Percentiles rank a stretch among this genome's conserved stretches.
These are phyloP conservation scores for Brachypodius melanocephalos DNA, from an alignment of 2,113 vertebrate genomes.

Conservation along the genomic window DNA sequence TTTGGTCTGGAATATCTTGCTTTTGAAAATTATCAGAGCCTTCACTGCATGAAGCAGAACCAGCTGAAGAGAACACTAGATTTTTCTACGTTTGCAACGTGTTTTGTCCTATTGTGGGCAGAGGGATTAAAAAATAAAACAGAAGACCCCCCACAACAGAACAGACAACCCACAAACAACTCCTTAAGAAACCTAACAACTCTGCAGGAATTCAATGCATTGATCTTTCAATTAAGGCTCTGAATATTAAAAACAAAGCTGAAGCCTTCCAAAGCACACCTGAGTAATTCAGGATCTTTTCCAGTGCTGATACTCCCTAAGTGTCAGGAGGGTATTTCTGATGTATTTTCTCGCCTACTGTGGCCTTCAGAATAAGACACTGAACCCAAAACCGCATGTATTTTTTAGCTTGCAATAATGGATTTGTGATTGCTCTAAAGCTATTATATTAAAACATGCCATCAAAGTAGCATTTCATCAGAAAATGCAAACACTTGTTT, in stretches of 20 bases:
- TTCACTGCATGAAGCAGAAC: neutral
- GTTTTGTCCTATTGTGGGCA: neutral
- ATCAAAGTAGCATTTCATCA: neutral
- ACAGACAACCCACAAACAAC: neutral
- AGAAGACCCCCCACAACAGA: neutral
- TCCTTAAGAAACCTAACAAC: neutral
- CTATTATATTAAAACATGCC: neutral
- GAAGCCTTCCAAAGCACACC: neutral
- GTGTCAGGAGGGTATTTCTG: neutral
- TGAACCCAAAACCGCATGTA: neutral
- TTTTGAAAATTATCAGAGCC: neutral
- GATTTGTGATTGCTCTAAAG: neutral
- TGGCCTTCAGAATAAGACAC: neutral
- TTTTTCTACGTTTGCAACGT: neutral
- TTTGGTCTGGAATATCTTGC: neutral
- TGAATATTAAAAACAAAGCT: neutral
- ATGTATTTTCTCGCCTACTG: neutral
- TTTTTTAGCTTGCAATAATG: neutral
- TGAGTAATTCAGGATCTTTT: neutral
- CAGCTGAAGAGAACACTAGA: neutral
- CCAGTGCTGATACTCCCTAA: neutral
- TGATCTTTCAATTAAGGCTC: neutral
- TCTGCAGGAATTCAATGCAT: neutral
- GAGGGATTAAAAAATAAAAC: neutral
- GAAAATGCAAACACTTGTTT: neutral